Conservation (phyloP, 2,888 invertebrate genomes). For the Parapristionchus giblindavisi region DNA sequence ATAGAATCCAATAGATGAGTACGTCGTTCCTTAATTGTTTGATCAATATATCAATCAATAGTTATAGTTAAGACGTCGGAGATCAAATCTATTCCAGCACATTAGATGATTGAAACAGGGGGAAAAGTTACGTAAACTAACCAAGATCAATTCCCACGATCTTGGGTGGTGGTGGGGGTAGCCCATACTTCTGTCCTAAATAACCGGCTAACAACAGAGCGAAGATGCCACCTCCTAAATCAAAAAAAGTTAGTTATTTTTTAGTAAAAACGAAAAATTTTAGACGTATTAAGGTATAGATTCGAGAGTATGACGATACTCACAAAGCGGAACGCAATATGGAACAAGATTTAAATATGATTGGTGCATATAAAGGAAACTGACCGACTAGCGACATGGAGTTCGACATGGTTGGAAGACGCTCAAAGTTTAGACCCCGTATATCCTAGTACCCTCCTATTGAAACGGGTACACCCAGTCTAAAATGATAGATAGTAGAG, state of each 20-base stretch:
- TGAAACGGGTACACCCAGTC: no score
- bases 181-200: constrained; percentile 71
- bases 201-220: constrained; percentile 72
- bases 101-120: neutral
- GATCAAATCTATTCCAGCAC: neutral
- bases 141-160: constrained; percentile 71
- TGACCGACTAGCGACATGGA: constrained; percentile 35
- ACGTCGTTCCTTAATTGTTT: constrained; percentile 73
- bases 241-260: no score
- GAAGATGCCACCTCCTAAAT: constrained; percentile 70
- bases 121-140: neutral
- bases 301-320: neutral
- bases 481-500: no score
- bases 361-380: neutral
- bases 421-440: no score
- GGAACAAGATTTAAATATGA: neutral
- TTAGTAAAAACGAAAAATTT: neutral
- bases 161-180: constrained; percentile 73
- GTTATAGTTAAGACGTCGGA: neutral
- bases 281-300: neutral
- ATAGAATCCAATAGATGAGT: constrained; percentile 72
- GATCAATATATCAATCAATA: no score
- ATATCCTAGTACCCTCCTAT: no score
- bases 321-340: neutral
- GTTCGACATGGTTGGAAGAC: constrained; percentile 16